Evolutionary conservation across 2,797 vertebrate species (phyloP).

Genomic region (Enteromius radiatus): DNA sequence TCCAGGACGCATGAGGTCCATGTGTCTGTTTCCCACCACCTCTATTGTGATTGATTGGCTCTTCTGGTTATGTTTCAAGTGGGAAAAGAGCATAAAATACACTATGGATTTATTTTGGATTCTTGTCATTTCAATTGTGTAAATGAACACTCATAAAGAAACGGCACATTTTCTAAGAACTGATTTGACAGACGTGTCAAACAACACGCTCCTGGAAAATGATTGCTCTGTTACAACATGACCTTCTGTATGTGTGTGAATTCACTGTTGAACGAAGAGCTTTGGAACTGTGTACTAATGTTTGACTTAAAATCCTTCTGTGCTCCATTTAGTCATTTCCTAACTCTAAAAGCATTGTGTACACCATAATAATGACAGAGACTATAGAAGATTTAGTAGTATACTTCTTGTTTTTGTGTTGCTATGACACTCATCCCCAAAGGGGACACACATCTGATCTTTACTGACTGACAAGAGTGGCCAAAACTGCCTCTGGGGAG

Average conservation of each 20-base stretch:
- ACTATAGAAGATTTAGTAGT: neutral
- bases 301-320: slow-evolving; percentile 7
- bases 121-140: neutral
- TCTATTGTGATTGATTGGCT: slow-evolving; percentile 42
- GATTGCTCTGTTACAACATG: neutral
- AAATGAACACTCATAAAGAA: neutral
- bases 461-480: neutral
- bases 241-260: neutral
- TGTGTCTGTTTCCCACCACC: slow-evolving; percentile 55
- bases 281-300: neutral
- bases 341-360: neutral
- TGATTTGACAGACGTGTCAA: neutral
- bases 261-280: neutral
- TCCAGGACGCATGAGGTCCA: slow-evolving; percentile 46
- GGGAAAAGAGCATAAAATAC: neutral
- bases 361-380: neutral
- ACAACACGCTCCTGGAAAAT: neutral
- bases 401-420: neutral
- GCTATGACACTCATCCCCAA: slow-evolving; percentile 5
- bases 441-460: neutral
- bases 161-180: neutral
- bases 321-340: neutral
- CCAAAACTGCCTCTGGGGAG: neutral
- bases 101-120: slow-evolving; percentile 14
- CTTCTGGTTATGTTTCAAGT: slow-evolving; percentile 29